phyloP scores from a whole-genome alignment of 2,797 vertebrate genomes.

The Sus cebifrons region DNA sequence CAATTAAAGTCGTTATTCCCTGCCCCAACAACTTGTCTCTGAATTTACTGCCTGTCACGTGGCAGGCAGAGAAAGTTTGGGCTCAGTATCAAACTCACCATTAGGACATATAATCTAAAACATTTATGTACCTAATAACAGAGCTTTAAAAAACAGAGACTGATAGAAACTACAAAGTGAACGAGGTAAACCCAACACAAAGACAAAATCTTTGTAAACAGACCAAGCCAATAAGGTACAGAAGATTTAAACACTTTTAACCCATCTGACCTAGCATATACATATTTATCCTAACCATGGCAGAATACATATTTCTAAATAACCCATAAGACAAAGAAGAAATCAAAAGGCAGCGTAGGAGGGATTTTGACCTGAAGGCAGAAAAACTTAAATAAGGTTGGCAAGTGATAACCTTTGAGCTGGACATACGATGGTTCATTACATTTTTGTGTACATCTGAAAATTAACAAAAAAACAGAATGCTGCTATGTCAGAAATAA shows the following conservation, averaged over 20 bases:
- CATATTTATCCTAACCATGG: neutral
- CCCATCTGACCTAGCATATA: neutral
- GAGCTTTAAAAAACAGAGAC: constrained; percentile 35
- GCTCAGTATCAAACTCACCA: neutral
- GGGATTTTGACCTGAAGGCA: neutral
- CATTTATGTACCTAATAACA: constrained; percentile 14
- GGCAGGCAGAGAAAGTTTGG: too few species aligned
- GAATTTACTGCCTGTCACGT: too few species aligned
- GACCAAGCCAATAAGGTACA: neutral
- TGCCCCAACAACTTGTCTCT: too few species aligned
- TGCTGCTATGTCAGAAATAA: constrained; percentile 37
- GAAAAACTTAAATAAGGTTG: neutral
- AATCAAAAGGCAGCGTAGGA: constrained; percentile 44
- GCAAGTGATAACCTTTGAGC: neutral
- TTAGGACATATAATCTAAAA: constrained; percentile 8
- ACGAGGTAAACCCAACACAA: constrained; percentile 44
- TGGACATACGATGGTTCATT: neutral
- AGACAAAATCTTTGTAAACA: too few species aligned
- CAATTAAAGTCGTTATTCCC: too few species aligned
- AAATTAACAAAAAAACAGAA: constrained; percentile 35
- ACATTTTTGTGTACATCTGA: constrained; percentile 8
- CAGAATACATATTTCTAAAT: neutral
- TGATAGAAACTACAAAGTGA: constrained; percentile 21
- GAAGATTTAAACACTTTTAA: constrained; percentile 36
- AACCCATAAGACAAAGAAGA: neutral